phyloP scores from a whole-genome alignment of 64 coral and sea anemone species.

The Orbicella faveolata region DNA sequence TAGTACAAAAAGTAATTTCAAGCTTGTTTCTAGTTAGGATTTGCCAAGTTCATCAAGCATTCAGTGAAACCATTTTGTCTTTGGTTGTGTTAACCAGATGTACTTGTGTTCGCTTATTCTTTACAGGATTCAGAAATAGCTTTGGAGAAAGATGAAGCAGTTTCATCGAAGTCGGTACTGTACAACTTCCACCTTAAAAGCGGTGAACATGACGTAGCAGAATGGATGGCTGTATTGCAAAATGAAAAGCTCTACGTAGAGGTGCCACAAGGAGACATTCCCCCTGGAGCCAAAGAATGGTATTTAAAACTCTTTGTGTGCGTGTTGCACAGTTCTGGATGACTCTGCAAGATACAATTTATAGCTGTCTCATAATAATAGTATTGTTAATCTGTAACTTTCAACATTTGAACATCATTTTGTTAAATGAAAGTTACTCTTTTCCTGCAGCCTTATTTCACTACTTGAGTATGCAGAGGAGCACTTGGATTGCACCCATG shows the following conservation, averaged over 20 bases:
- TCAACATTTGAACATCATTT: too few relatives aligned
- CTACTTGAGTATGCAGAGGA: conserved; percentile 92
- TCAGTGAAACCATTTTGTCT: not conserved
- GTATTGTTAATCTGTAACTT: too few relatives aligned
- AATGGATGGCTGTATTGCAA: conserved; percentile 71
- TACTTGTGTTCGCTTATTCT: not conserved
- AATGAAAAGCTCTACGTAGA: conserved; percentile 68
- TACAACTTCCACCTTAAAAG: conserved; percentile 78
- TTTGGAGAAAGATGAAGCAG: conserved; percentile 34
- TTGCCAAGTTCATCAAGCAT: too few relatives aligned
- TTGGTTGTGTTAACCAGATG: not conserved
- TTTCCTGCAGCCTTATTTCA: conserved; percentile 70
- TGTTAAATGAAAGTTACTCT: not conserved
- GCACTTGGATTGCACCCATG: conserved; percentile 72
- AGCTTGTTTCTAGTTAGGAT: too few relatives aligned
- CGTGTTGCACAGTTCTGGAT: not conserved
- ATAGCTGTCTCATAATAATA: not conserved
- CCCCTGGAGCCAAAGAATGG: conserved; percentile 88
- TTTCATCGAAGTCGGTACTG: conserved; percentile 19
- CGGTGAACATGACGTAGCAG: conserved; percentile 72
- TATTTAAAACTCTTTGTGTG: not conserved
- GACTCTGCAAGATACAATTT: too few relatives aligned
- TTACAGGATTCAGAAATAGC: conserved; percentile 26
- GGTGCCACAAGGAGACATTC: conserved; percentile 74
- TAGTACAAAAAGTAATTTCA: too few relatives aligned